Conservation (phyloP, 2,888 invertebrate genomes). For the Thelaira solivaga region DNA sequence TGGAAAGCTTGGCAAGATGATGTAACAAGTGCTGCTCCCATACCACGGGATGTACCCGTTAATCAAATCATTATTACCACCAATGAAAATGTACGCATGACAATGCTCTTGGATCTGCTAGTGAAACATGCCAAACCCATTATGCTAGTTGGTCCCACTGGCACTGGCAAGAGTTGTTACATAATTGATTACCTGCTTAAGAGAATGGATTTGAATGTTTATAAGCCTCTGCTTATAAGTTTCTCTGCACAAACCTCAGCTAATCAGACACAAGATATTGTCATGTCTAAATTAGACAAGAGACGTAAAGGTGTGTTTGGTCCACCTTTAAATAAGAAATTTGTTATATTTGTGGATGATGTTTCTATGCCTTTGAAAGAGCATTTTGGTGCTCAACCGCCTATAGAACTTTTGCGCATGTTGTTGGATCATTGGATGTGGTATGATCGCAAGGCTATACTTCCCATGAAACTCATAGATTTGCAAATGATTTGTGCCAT, state of each 20-base stretch:
- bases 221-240: constrained; percentile 91
- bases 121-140: constrained; percentile 89
- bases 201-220: constrained; percentile 86
- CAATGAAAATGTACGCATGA: constrained; percentile 90
- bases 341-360: constrained; percentile 95
- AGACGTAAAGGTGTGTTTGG: constrained; percentile 95
- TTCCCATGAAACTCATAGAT: constrained; percentile 88
- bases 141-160: constrained; percentile 94
- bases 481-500: constrained; percentile 93
- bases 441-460: constrained; percentile 90
- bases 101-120: constrained; percentile 86
- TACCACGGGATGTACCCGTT: constrained; percentile 92
- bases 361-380: constrained; percentile 93
- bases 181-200: constrained; percentile 89
- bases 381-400: constrained; percentile 94
- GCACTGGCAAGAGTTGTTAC: constrained; percentile 96
- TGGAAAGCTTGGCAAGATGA: constrained; percentile 97
- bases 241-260: constrained; percentile 97
- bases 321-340: constrained; percentile 92
- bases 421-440: constrained; percentile 93
- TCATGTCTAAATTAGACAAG: constrained; percentile 95
- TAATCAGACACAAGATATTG: constrained; percentile 95
- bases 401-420: constrained; percentile 93
- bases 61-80: constrained; percentile 97
- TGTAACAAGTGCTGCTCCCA: constrained; percentile 84